Evolutionary conservation across 2,888 invertebrate genomes (phyloP).

Genomic region (Lamellibrachia columna): DNA sequence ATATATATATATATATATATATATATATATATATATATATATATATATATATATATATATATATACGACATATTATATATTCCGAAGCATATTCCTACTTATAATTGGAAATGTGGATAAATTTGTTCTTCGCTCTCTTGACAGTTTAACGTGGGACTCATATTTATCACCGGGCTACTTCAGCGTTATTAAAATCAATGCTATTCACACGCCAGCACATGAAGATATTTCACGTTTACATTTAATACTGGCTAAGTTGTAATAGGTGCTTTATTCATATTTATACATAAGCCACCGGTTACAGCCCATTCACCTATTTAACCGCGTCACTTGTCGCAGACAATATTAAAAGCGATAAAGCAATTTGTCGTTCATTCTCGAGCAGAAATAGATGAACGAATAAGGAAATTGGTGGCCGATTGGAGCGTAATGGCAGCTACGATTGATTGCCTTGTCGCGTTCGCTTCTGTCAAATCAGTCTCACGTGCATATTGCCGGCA

Average conservation of each 20-base stretch:
- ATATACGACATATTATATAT: no score
- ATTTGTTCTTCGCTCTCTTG: background rate
- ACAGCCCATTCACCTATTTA: background rate
- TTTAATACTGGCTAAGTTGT: background rate
- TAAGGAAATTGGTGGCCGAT: background rate
- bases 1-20: no score
- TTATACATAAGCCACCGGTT: background rate
- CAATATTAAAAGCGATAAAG: constrained; percentile 3
- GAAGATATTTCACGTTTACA: background rate
- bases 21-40: no score
- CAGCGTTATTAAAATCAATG: background rate
- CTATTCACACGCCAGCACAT: background rate
- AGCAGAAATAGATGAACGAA: background rate
- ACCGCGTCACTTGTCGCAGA: background rate
- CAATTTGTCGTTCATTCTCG: background rate
- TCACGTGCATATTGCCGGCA: background rate
- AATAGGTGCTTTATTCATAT: background rate
- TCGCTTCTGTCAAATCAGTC: background rate
- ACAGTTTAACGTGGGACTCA: background rate
- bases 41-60: no score
- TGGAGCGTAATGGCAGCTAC: background rate
- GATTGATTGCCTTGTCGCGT: background rate
- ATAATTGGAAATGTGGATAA: background rate
- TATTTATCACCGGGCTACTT: background rate
- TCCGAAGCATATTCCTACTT: no score